Base-by-base conservation (phyloP, 2,888 invertebrate genomes). In the Eristalis arbustorum region DNA sequence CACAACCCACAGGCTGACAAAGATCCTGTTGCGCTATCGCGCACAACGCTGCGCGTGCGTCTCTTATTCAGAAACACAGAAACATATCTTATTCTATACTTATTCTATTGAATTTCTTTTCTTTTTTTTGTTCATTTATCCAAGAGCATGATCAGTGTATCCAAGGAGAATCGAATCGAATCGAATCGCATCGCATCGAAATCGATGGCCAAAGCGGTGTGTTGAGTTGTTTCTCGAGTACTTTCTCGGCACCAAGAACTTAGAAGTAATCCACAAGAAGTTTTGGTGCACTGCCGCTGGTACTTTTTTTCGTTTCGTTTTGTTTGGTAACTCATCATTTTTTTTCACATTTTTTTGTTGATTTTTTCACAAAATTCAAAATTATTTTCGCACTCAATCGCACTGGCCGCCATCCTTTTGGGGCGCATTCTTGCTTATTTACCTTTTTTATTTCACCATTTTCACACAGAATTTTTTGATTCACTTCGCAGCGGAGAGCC, bases 201-300 rank as follows among this genome's bases (percentile, higher is more conserved):
- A 40, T 68, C 71, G 69, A 74, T 73, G 31, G 40, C 57, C 63
- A 72, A 40, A 69, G 31, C 10, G 10, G 71, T 37, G 59, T 71
- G 76, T 62, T 64, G 59, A 77, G 76, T 73, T 73, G 85, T 66
- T 28, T 68, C 49, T 28, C 22, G 61, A 37, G 71, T 49, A 72
- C 64, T 78, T 31, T 31, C 31, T 77, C 59, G 31, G 59, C 78
- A 78, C 68, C 80, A 84, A 68, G 31, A 82, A 82, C 61, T 42
- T 18, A 40, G 63, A 72, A 79, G 68, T 85, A 85, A 85, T 85
- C 85, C 85, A 85, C 69, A 77, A 61, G 64, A 78, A 68, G 72
- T 73, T 61, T 71, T 64, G 73, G 64, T 81, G 73, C 69, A 82
- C 56, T 69, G 74, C 85, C 85, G 85, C 77, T 82, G 85, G 84